Evolutionary conservation across 2,888 invertebrate genomes (phyloP).

Genomic region (Apodemia hepburni): DNA sequence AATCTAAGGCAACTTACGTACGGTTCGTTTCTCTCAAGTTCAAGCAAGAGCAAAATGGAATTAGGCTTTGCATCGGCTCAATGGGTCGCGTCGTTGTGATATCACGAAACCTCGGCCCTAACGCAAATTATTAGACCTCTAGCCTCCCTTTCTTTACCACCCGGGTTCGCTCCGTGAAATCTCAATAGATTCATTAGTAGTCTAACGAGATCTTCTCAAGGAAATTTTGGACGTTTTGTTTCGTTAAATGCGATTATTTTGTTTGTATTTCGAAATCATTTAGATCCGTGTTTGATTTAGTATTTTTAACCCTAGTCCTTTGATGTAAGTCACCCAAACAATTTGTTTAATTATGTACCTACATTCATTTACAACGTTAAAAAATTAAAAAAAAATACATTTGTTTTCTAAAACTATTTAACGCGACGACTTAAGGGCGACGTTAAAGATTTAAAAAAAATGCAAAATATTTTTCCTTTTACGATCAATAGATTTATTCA

Average conservation of each 20-base stretch:
- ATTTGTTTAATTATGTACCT: no score
- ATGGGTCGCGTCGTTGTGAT: slow-evolving; percentile 42
- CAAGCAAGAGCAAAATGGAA: slow-evolving; percentile 30
- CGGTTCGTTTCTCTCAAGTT: slow-evolving; percentile 24
- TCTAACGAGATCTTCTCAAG: slow-evolving; percentile 74
- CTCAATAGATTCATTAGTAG: slow-evolving; percentile 79
- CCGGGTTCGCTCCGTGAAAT: slow-evolving; percentile 63
- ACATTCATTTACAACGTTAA: no score
- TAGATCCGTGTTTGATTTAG: slow-evolving; percentile 12
- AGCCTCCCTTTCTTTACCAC: slow-evolving; percentile 55
- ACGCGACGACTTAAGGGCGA: no score
- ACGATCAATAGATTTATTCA: no score
- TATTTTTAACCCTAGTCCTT: neutral
- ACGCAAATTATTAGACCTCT: slow-evolving; percentile 65
- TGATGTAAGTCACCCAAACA: neutral
- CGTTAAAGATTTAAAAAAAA: no score
- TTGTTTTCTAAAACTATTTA: no score
- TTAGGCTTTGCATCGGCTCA: slow-evolving; percentile 44
- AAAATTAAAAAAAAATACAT: no score
- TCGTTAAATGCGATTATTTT: slow-evolving; percentile 70
- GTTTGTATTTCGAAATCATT: slow-evolving; percentile 47
- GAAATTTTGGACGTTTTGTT: slow-evolving; percentile 73
- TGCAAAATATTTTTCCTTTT: no score
- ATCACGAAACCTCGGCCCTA: slow-evolving; percentile 43
- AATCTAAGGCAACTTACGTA: slow-evolving; percentile 6